Evolutionary conservation across 2,113 vertebrate species (phyloP), one percentile per base, ranked within the genome.

Genomic region (Nicator chloris): DNA sequence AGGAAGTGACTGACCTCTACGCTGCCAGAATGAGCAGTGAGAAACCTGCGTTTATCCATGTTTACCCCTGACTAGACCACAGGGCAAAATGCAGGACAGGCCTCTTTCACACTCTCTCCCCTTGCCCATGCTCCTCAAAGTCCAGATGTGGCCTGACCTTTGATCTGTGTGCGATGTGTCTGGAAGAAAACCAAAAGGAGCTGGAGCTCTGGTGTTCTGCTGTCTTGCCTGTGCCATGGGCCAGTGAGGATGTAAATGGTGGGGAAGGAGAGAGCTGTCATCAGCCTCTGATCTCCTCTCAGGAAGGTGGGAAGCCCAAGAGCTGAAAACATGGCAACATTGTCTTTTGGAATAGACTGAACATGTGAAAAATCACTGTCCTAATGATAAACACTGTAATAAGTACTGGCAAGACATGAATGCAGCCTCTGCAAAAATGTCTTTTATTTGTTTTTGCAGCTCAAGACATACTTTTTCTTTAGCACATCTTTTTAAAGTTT

Each of bases 401-500:
- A 92, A 82, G 35, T 81, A 81, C 60, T 97, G 93, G 93, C 95
- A 96, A 76, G 64, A 94, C 92, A 95, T 97, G 93, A 98, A 94
- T 96, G 82, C 90, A 92, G 66, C 30, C 82, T 90, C 86, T 94
- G 85, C 66, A 78, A 92, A 80, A 88, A 87, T 75, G 60, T 71
- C 5, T 35, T 70, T 47, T 65, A 24, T 78, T 42, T 76, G 51
- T 33, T 75, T 86, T 86, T 66, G 37, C 86, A 96, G 82, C 87
- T 94, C 49, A 88, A 86, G 97, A 86, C 54, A 28, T 79, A 93
- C n/a, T 97, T 97, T 91, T 96, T 95, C 70, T 97, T 96, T 92
- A 95, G 96, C 77, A 92, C 65, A 88, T 96, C 78, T 92, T 92
- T 97, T 92, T 91, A 85, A 95, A 91, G 24, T 96, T 97, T 96